phyloP scores from a whole-genome alignment of 2,113 vertebrate genomes.

The Pteropus alecto region DNA sequence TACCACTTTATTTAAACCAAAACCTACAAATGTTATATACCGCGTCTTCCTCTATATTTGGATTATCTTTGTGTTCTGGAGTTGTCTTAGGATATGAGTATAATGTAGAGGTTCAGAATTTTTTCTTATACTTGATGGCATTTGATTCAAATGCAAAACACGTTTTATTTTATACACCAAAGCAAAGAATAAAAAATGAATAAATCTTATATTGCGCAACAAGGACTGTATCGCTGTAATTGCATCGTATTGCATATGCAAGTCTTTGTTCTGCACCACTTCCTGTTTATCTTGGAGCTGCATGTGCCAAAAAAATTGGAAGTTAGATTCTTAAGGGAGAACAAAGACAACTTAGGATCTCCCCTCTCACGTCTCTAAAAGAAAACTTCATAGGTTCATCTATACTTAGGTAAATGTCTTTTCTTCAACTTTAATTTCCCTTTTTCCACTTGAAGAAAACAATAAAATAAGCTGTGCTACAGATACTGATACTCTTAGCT shows the following conservation, averaged over 20 bases:
- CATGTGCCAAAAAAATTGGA: constrained; percentile 41
- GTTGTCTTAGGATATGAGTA: neutral
- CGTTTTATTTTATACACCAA: neutral
- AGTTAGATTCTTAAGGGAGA: constrained; percentile 68
- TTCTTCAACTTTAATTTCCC: neutral
- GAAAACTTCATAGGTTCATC: neutral
- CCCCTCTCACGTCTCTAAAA: neutral
- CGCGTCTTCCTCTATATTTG: neutral
- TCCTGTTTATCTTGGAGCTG: constrained; percentile 22
- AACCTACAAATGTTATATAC: neutral
- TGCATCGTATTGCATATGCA: neutral
- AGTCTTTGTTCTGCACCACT: constrained; percentile 48
- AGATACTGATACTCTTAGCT: neutral
- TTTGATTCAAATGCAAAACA: constrained; percentile 56
- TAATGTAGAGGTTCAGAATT: neutral
- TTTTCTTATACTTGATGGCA: constrained; percentile 4
- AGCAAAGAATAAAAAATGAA: constrained; percentile 56
- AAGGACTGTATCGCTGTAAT: constrained; percentile 71
- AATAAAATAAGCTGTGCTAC: neutral
- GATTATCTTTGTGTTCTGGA: neutral
- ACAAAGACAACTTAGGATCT: constrained; percentile 56
- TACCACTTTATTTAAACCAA: neutral
- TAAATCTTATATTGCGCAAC: constrained; percentile 22
- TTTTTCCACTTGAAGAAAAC: neutral
- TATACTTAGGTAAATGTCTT: neutral